These are phyloP conservation scores for Aeoliscus strigatus DNA, from an alignment of 2,797 vertebrate genomes.

Conservation along the genomic window DNA sequence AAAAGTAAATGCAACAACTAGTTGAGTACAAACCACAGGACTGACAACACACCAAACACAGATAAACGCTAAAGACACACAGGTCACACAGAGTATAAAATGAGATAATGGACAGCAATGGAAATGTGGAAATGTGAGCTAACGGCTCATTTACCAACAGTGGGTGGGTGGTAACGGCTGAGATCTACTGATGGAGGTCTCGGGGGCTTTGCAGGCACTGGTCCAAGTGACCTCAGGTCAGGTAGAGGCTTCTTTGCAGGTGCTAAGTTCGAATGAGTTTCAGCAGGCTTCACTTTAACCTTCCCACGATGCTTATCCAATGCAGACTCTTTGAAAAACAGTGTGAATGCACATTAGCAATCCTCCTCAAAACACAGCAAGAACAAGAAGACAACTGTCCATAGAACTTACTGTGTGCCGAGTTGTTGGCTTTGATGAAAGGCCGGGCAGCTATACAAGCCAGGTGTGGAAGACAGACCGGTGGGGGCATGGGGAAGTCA, in stretches of 20 bases:
- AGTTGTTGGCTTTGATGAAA: slow-evolving; percentile 50
- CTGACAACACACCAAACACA: no score
- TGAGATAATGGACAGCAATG: not conserved
- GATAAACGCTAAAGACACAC: no score
- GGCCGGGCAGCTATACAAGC: slow-evolving; percentile 59
- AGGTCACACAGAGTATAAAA: no score
- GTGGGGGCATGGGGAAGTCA: slow-evolving; percentile 8
- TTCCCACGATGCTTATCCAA: slow-evolving; percentile 28
- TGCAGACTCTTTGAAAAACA: slow-evolving; percentile 24
- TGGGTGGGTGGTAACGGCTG: slow-evolving; percentile 13
- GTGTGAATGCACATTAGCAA: not conserved
- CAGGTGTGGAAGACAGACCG: slow-evolving; percentile 34
- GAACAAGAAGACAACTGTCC: not conserved
- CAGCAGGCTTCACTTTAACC: slow-evolving; percentile 16
- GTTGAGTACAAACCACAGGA: no score
- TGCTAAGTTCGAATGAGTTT: slow-evolving; percentile 3
- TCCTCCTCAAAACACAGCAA: not conserved
- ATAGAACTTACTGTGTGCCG: slow-evolving; percentile 53
- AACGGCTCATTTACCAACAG: slow-evolving; percentile 25
- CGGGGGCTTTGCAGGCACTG: slow-evolving; percentile 56
- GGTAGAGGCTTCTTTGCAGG: slow-evolving; percentile 51
- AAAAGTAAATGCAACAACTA: no score
- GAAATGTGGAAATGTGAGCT: not conserved
- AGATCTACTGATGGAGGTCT: slow-evolving; percentile 69
- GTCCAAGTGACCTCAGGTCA: slow-evolving; percentile 41